Evolutionary conservation across 35 echinoderm and acorn worm genomes (phyloP).

Genomic region (Nesometra sesokonis): DNA sequence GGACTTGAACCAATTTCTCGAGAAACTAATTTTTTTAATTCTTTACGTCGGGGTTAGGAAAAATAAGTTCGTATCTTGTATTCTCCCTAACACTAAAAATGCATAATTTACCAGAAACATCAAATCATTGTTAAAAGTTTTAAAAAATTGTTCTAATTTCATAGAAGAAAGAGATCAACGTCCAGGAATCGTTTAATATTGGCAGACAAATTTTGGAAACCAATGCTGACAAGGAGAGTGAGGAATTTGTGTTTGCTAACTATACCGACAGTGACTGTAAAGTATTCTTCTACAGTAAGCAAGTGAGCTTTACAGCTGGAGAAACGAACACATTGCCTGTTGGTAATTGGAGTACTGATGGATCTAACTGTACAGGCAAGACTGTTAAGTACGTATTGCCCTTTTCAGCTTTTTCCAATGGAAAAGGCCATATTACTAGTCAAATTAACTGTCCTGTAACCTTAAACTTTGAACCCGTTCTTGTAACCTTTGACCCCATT

Average conservation of each 20-base stretch:
- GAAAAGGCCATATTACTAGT: too few species aligned
- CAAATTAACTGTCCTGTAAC: too few species aligned
- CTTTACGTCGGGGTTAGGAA: too few species aligned
- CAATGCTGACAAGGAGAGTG: not conserved
- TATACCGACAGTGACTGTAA: not conserved
- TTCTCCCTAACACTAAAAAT: too few species aligned
- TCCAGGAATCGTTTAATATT: not conserved
- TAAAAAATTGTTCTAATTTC: not conserved
- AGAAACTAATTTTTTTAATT: too few species aligned
- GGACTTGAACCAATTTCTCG: too few species aligned
- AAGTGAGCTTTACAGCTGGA: not conserved
- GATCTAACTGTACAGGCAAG: not conserved
- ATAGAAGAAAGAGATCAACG: not conserved
- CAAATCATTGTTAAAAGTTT: too few species aligned
- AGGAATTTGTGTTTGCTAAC: not conserved
- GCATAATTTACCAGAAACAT: too few species aligned
- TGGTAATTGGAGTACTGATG: not conserved
- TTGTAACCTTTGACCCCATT: too few species aligned
- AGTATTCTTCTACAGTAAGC: not conserved
- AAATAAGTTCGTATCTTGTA: too few species aligned
- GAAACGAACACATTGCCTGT: not conserved
- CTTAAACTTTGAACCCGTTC: too few species aligned
- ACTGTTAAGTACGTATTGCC: not conserved
- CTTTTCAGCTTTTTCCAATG: too few species aligned
- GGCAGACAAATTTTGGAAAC: not conserved